Base-by-base conservation (phyloP, 1,140 invertebrate genomes). In the Archivesica marissinica region DNA sequence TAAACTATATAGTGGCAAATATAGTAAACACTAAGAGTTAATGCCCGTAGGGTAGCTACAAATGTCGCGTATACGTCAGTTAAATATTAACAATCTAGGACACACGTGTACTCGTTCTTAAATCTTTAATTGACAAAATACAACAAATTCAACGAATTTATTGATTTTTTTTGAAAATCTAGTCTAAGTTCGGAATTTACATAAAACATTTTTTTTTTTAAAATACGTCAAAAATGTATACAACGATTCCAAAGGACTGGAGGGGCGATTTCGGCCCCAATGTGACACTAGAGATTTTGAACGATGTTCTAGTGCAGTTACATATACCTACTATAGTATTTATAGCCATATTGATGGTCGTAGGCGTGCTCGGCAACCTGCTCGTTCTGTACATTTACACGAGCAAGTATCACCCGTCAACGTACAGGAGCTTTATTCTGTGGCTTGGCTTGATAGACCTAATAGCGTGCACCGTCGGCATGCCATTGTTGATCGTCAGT, bases 341-440 rank as follows among this genome's bases (percentile, higher is more conserved):
- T 35, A 70, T 81, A 56, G 64, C 25, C 20, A 15, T 88, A 30
- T 68, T 90, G 23, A 89, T 88, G 82, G 70, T 87, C 3, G 25
- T 86, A 38, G 89, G 89, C 7, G 75, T 87, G 33, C 47, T 88
- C 9, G 89, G 89, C 20, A 90, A 90, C 39, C 44, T 68, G 0
- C 56, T 90, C 17, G 89, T 90, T 17, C 64, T 89, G 7, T 89
- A 87, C 72, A 79, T 90, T 2, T 89, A 90, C 77, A 75, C 75
- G 7, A 70, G 59, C 15, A 85, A 86, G 59, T 81, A 81, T 30
- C 64, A 72, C 20, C 54, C 79, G 13, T 81, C 79, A 23, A 81
- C 79, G 3, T 72, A 81, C 66, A 76, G 79, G 56, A 76, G 81
- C 38, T 83, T 83, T 47, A 83, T 83, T 33, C n/a, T 83, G n/a